Base-by-base conservation (phyloP, 2,888 invertebrate species). In the Dilophus febrilis region DNA sequence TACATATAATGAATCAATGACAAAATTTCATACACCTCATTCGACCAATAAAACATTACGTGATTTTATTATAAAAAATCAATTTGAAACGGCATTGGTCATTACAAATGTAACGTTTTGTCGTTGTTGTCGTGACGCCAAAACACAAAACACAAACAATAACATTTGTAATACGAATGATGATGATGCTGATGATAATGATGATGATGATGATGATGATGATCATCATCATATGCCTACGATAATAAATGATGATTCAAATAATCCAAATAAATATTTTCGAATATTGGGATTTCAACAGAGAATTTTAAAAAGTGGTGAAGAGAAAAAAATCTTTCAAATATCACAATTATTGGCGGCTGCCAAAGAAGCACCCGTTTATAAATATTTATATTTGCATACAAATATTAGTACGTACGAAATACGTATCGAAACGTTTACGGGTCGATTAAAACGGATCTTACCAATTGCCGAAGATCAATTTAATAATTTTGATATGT, bases 51-150 rank as follows among this genome's bases (percentile, higher is more conserved):
- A 49, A 36, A 52, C 55, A 16, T 65, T 67, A 45, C 65, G 78
- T 43, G 65, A 68, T 48, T 65, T 81, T 47, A 64, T 66, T 38
- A 66, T 84, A 43, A 71, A 72, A 40, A 88, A 87, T 61, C 72
- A 72, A 49, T 85, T 82, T 57, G 70, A 74, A 51, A 68, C 74
- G 48, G 74, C 84, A 8, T 57, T 88, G 42, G 76, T 76, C 44
- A 65, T 88, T 45, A 74, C 75, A 45, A 81, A 83, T 56, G 68
- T 80, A 33, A 71, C 74, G 8, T 59, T 85, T 47, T 68, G 74
- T 6, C n/a, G n/a, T n/a, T n/a, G n/a, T n/a, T n/a, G n/a, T n/a
- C n/a, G n/a, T n/a, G n/a, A n/a, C n/a, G n/a, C n/a, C n/a, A n/a
- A n/a, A n/a, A n/a, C n/a, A n/a, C n/a, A n/a, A n/a, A n/a, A 55